Evolutionary conservation across 2,888 invertebrate species (phyloP).

Genomic region (Harmothoe impar): DNA sequence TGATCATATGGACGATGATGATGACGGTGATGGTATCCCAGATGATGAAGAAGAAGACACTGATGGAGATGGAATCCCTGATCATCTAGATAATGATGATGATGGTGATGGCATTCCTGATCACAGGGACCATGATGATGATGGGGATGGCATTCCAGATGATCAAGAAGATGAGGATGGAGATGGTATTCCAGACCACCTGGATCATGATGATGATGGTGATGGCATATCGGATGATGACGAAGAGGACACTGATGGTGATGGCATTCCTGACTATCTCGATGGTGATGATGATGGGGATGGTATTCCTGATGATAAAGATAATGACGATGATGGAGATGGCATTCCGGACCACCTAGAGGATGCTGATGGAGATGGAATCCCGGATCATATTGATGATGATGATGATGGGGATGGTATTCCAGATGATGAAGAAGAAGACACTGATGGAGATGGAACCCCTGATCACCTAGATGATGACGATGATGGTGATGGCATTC

Average conservation of each 20-base stretch:
- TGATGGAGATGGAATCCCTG: conserved; percentile 72
- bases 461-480: conserved; percentile 68
- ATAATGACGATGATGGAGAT: conserved; percentile 71
- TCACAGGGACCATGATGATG: conserved; percentile 70
- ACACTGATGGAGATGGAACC: conserved; percentile 73
- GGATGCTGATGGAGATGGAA: too few species aligned
- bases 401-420: conserved; percentile 71
- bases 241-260: conserved; percentile 72
- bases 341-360: conserved; percentile 75
- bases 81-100: conserved; percentile 69
- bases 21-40: conserved; percentile 74
- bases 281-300: conserved; percentile 77
- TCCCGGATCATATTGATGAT: too few species aligned
- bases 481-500: conserved; percentile 62
- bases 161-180: conserved; percentile 65
- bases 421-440: conserved; percentile 68
- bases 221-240: conserved; percentile 74
- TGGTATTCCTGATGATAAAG: conserved; percentile 72
- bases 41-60: conserved; percentile 72
- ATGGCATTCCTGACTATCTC: conserved; percentile 71
- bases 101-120: conserved; percentile 76
- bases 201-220: conserved; percentile 73
- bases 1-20: conserved; percentile 66
- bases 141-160: conserved; percentile 72
- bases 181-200: conserved; percentile 71